Conservation (phyloP, 2,888 invertebrate species). For the Pteria penguin region DNA sequence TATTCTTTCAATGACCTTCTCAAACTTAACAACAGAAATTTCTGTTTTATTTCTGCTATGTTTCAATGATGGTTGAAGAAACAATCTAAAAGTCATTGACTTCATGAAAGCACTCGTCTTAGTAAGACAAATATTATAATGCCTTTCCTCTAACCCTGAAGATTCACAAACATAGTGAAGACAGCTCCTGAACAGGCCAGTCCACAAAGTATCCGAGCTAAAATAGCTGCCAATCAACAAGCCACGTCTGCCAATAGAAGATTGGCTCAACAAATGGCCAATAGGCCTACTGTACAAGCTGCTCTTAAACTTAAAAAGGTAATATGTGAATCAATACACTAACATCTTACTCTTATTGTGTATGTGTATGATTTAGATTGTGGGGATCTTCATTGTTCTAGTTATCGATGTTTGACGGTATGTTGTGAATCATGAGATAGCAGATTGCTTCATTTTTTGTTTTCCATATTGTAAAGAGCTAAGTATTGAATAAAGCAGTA, state of each 20-base stretch:
- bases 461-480: too few relatives aligned
- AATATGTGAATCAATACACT: too few relatives aligned
- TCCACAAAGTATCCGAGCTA: slow-evolving; percentile 68
- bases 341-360: not conserved
- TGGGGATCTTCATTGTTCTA: not conserved
- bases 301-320: slow-evolving; percentile 58
- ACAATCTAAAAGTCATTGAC: too few relatives aligned
- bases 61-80: too few relatives aligned
- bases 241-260: slow-evolving; percentile 79
- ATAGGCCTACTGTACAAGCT: slow-evolving; percentile 81
- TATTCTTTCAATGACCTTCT: too few relatives aligned
- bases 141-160: slow-evolving; percentile 52
- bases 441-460: too few relatives aligned
- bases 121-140: slow-evolving; percentile 28
- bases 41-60: too few relatives aligned
- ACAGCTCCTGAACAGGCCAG: slow-evolving; percentile 59
- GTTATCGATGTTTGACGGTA: not conserved
- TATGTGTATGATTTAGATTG: not conserved
- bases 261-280: slow-evolving; percentile 82
- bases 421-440: not conserved
- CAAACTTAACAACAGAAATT: too few relatives aligned
- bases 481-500: too few relatives aligned
- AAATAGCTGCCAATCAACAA: slow-evolving; percentile 70
- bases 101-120: not conserved
- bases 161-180: slow-evolving; percentile 68